Evolutionary conservation across 2,888 invertebrate genomes (phyloP).

Genomic region (Blomia tropicalis): DNA sequence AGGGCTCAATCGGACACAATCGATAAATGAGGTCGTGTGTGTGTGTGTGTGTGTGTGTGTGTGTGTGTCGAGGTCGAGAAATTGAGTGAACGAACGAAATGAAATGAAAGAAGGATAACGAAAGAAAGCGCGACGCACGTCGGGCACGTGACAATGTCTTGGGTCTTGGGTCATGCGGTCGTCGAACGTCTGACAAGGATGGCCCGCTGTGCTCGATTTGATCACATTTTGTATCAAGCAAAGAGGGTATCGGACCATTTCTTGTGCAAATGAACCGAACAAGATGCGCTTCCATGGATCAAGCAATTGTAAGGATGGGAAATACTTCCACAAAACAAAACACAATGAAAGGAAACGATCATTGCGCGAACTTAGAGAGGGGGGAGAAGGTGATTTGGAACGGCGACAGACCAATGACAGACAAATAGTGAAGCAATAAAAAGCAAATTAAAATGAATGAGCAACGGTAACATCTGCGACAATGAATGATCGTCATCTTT

Average conservation of each 20-base stretch:
- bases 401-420: neutral
- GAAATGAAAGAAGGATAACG: too few relatives aligned
- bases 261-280: slow-evolving; percentile 14
- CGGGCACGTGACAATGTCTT: slow-evolving; percentile 9
- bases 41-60: too few relatives aligned
- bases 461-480: slow-evolving; percentile 8
- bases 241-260: neutral
- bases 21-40: slow-evolving; percentile 9
- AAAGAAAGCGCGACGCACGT: neutral
- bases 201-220: slow-evolving; percentile 9
- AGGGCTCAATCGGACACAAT: slow-evolving; percentile 14
- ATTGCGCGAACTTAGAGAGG: too few relatives aligned
- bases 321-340: too few relatives aligned
- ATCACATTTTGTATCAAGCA: neutral
- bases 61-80: too few relatives aligned
- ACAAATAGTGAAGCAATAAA: slow-evolving; percentile 2
- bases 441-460: slow-evolving; percentile 4
- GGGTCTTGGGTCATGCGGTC: neutral
- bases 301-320: too few relatives aligned
- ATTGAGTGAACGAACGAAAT: too few relatives aligned
- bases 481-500: too few relatives aligned
- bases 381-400: neutral
- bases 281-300: slow-evolving; percentile 15
- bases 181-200: neutral
- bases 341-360: neutral